Conservation (phyloP, 2,888 invertebrate genomes). For the Macrosoma leucophasiata region DNA sequence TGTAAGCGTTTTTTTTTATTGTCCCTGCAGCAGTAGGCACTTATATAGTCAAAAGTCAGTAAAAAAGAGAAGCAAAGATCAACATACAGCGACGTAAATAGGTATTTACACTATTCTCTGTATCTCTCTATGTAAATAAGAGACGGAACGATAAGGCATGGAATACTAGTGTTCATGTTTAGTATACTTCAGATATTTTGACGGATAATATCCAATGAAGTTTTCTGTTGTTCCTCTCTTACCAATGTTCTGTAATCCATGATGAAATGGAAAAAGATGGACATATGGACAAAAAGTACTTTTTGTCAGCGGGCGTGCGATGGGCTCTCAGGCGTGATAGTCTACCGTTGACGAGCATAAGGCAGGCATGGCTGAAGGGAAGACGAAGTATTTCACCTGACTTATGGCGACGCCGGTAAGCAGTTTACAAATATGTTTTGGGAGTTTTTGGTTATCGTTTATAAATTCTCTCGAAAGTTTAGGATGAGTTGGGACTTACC, state of each 20-base stretch:
- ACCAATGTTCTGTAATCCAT: no score
- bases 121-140: constrained; percentile 33
- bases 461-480: no score
- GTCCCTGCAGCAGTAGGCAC: no score
- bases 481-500: no score
- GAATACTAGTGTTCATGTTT: constrained; percentile 10
- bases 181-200: neutral
- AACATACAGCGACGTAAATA: no score
- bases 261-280: neutral
- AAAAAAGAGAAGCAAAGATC: no score
- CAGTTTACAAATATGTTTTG: no score
- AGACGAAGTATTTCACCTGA: constrained; percentile 47
- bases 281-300: neutral
- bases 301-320: constrained; percentile 13
- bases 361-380: constrained; percentile 49
- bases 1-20: no score
- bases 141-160: constrained; percentile 23
- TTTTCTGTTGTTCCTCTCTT: neutral
- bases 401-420: constrained; percentile 54
- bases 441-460: no score
- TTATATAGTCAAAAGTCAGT: no score
- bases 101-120: no score
- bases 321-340: constrained; percentile 59
- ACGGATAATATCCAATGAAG: neutral
- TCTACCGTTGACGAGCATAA: constrained; percentile 50